These are phyloP conservation scores for Apodemia hepburni DNA, from an alignment of 2,888 invertebrate species.

Conservation along the genomic window DNA sequence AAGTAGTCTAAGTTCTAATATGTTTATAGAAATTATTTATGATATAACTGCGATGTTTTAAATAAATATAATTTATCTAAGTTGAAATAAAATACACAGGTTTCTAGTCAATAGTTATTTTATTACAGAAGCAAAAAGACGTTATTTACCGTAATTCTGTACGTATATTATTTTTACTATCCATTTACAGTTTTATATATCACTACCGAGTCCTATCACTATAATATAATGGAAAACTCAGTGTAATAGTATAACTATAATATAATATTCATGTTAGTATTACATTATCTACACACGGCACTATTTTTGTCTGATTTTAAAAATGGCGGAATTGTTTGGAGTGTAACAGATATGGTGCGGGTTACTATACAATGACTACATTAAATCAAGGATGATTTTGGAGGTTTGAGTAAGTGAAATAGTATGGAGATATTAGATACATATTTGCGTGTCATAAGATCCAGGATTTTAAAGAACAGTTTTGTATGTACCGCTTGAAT, in stretches of 20 bases:
- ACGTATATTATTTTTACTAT: neutral
- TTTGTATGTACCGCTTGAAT: too few relatives aligned
- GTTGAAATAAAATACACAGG: neutral
- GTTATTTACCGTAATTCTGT: neutral
- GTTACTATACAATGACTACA: too few relatives aligned
- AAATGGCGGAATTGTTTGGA: too few relatives aligned
- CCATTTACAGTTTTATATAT: slow-evolving; percentile 2
- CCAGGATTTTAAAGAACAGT: too few relatives aligned
- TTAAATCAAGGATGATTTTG: too few relatives aligned
- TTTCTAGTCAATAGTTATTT: neutral
- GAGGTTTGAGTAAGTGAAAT: too few relatives aligned
- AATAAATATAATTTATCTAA: neutral
- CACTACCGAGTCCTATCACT: neutral
- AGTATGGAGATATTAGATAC: too few relatives aligned
- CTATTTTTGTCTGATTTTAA: neutral
- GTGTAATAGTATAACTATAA: slow-evolving; percentile 8
- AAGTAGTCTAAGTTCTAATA: too few relatives aligned
- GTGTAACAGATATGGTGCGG: too few relatives aligned
- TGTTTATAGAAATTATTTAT: too few relatives aligned
- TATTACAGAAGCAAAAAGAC: neutral
- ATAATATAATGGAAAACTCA: slow-evolving; percentile 4
- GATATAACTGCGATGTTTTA: neutral
- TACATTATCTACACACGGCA: neutral
- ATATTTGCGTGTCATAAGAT: too few relatives aligned
- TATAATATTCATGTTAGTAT: slow-evolving; percentile 10